Percentiles rank a stretch among this genome's conserved stretches.
Evolutionary conservation across 2,888 invertebrate species (phyloP).

Genomic region (Seira musarum): DNA sequence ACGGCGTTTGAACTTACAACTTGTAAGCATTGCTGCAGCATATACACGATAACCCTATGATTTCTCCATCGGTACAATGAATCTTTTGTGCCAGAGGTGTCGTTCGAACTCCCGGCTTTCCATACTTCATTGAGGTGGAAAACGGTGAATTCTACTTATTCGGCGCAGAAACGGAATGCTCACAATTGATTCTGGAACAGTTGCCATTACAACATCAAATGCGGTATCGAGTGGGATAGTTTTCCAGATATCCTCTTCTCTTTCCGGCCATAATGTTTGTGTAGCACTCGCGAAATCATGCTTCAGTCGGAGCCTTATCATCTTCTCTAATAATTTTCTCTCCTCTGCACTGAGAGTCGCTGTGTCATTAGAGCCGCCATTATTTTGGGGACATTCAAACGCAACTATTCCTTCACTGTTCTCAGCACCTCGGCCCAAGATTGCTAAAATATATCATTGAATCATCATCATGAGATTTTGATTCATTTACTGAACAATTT

Average conservation of each 20-base stretch:
- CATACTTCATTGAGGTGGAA: constrained; percentile 43
- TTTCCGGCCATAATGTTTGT: constrained; percentile 42
- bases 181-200: constrained; percentile 19
- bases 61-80: constrained; percentile 21
- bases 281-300: constrained; percentile 36
- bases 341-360: constrained; percentile 29
- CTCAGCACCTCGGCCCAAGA: constrained; percentile 20
- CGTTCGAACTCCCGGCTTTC: background rate
- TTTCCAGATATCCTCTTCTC: constrained; percentile 44
- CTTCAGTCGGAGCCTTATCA: constrained; percentile 28
- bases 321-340: constrained; percentile 11
- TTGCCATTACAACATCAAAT: constrained; percentile 36
- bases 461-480: too few relatives aligned
- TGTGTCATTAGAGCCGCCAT: constrained; percentile 6
- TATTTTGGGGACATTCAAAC: constrained; percentile 35
- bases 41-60: constrained; percentile 22
- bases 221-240: constrained; percentile 29
- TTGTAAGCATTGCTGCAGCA: constrained; percentile 28
- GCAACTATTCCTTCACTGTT: background rate
- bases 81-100: background rate
- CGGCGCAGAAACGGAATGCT: constrained; percentile 4
- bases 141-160: constrained; percentile 40
- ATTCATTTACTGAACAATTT: background rate
- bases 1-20: background rate
- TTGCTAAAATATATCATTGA: background rate